Evolutionary conservation across 2,888 invertebrate species (phyloP).

Genomic region (Bursaphelenchus okinawaensis): DNA sequence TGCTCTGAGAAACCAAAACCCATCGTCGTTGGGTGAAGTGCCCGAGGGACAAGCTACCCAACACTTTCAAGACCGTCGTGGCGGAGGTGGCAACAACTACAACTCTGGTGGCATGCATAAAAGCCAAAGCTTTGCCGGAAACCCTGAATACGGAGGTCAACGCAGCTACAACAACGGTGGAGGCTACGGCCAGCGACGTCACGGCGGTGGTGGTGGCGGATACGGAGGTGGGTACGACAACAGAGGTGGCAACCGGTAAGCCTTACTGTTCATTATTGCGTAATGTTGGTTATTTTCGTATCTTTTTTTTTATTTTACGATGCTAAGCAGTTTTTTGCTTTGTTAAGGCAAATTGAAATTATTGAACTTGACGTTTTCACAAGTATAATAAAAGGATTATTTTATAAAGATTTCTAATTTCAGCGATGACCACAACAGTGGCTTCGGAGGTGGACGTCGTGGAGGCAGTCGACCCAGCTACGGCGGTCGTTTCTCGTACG

Average conservation of each 20-base stretch:
- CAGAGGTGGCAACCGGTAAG: no score
- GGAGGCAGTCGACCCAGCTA: constrained; percentile 30
- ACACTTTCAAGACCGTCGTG: constrained; percentile 11
- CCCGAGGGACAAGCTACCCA: constrained; percentile 25
- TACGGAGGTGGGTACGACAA: constrained; percentile 16
- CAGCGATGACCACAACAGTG: constrained; percentile 10
- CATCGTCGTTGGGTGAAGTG: constrained; percentile 17
- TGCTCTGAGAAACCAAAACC: constrained; percentile 34
- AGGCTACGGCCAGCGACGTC: constrained; percentile 10
- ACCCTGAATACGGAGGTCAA: constrained; percentile 12
- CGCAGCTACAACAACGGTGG: constrained; percentile 1
- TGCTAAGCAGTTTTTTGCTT: no score
- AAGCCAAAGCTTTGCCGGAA: constrained; percentile 31
- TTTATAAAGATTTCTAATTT: no score
- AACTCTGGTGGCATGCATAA: constrained; percentile 29
- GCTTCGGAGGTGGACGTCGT: constrained; percentile 13
- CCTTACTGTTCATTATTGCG: no score
- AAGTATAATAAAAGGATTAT: no score
- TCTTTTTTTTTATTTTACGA: no score
- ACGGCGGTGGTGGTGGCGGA: constrained; percentile 14
- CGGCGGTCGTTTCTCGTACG: constrained; percentile 35
- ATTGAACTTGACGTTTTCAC: no score
- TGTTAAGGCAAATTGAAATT: no score
- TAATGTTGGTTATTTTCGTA: no score
- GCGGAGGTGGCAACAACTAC: constrained; percentile 24